A percentile compares a stretch with the other conserved stretches of the same genome.
Evolutionary conservation across 92 coral and sea anemone species (phyloP).

Genomic region (Actinernus sp.): DNA sequence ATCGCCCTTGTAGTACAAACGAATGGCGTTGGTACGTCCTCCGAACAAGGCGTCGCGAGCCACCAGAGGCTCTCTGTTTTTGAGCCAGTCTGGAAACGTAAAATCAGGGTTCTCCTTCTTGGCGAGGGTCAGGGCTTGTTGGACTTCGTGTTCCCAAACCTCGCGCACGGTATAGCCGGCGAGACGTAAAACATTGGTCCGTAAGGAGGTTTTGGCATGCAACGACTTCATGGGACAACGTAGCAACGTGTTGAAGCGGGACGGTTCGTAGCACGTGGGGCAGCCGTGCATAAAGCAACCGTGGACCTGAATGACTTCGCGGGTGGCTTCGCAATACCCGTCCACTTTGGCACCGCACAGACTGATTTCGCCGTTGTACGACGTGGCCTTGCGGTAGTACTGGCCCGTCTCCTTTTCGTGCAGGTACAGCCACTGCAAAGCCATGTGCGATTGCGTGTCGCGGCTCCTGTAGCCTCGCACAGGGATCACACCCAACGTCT

Average conservation of each 20-base stretch:
- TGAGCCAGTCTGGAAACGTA: too few relatives aligned
- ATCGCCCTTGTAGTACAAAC: not conserved
- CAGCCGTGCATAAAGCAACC: conserved; percentile 23
- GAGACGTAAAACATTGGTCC: not conserved
- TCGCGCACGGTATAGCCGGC: not conserved
- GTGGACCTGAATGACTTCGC: conserved; percentile 8
- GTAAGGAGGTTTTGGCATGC: not conserved
- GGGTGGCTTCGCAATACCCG: conserved; percentile 1
- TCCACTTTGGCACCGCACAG: conserved; percentile 12
- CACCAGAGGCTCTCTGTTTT: not conserved
- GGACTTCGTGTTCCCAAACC: not conserved
- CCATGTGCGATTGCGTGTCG: not conserved
- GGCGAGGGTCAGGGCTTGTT: not conserved
- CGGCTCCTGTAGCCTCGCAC: conserved; percentile 3
- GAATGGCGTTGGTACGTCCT: conserved; percentile 13
- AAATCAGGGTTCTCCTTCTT: too few relatives aligned
- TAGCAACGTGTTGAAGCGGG: not conserved
- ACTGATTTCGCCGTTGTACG: not conserved
- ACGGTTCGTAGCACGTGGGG: not conserved
- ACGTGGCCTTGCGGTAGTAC: too few relatives aligned
- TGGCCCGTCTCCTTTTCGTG: not conserved
- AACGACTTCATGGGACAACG: not conserved
- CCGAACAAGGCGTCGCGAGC: conserved; percentile 8
- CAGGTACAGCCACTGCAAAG: conserved; percentile 20
- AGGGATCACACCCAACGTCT: conserved; percentile 12